These are phyloP conservation scores for Takifugu ocellatus DNA, from an alignment of 2,797 vertebrate genomes.

Conservation along the genomic window DNA sequence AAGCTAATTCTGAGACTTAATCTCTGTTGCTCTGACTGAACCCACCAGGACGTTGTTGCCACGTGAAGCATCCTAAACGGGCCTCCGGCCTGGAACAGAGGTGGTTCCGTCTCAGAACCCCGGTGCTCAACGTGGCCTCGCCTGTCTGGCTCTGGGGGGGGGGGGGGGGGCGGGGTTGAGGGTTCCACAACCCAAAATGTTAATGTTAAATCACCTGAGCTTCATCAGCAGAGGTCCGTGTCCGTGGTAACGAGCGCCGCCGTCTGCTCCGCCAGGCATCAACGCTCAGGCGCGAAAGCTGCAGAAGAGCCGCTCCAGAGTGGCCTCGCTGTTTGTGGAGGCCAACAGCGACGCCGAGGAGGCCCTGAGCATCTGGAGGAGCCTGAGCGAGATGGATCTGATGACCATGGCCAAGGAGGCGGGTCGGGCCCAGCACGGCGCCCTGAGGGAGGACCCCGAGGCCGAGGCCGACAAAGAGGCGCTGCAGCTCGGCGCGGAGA, in stretches of 20 bases:
- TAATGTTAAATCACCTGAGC: too few species aligned
- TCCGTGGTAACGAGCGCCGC: too few species aligned
- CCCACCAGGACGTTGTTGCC: too few species aligned
- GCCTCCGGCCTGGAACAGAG: too few species aligned
- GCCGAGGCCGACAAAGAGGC: slow-evolving; percentile 72
- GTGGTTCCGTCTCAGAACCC: slow-evolving; percentile 15
- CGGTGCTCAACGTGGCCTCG: too few species aligned
- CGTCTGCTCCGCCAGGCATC: slow-evolving; percentile 56
- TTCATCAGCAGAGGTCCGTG: too few species aligned
- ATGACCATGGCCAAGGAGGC: slow-evolving; percentile 65
- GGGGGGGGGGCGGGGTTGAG: too few species aligned
- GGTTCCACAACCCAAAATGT: too few species aligned
- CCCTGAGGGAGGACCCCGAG: slow-evolving; percentile 63
- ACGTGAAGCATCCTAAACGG: too few species aligned
- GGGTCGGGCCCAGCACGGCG: slow-evolving; percentile 29
- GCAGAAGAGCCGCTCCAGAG: slow-evolving; percentile 71
- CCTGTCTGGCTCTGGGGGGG: neutral
- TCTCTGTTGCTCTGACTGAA: too few species aligned
- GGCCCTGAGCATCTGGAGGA: slow-evolving; percentile 72
- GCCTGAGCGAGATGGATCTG: slow-evolving; percentile 79
- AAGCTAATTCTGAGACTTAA: too few species aligned
- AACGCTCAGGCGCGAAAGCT: slow-evolving; percentile 75
- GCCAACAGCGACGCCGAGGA: slow-evolving; percentile 61
- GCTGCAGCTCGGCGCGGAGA: slow-evolving; percentile 66
- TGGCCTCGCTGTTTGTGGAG: slow-evolving; percentile 76